Base-by-base conservation (phyloP, 2,797 vertebrate species). In the Protonibea diacanthus region DNA sequence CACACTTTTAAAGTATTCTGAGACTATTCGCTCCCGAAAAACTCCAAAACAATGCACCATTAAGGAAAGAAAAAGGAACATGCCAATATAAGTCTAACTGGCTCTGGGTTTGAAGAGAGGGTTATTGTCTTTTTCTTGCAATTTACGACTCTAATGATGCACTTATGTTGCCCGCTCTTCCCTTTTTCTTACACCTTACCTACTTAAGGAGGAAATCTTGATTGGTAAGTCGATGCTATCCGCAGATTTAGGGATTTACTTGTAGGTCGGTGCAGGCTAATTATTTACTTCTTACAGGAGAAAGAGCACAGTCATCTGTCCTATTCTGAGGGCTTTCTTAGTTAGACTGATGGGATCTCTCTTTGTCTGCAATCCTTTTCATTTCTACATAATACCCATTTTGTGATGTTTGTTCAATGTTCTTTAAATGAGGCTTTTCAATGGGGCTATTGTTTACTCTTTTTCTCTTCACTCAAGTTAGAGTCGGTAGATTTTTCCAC, bases 141-240 rank as follows among this genome's bases (percentile, higher is more conserved):
- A 97, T 98, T 96, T 95, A 96, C 97, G 92, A 97, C 97, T 99
- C 97, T 99, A 97, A 98, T 96, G 96, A 98, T 99, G 97, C 97
- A 98, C 98, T 99, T 97, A 98, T 96, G 95, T 98, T 98, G 95
- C 97, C 97, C 97, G 96, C 97, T 99, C 97, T 99, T 98, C 97
- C 97, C 97, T 99, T 99, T 99, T 98, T 99, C 97, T 98, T 99
- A 98, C 98, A 99, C 98, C 97, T 97, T 99, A 98, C 98, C 97
- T 99, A 98, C 98, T 99, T 98, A 99, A 99, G 98, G 98, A 99
- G 98, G 98, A 99, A 96, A 96, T 98, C 98, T 98, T 98, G 97
- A 97, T 99, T 98, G 98, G 98, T 99, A 99, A 99, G 98, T 99
- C 95, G 97, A 98, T 97, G 95, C 96, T 95, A 97, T 97, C 96